These are phyloP conservation scores for Mustela nigripes DNA, from an alignment of 2,113 vertebrate genomes.

Conservation along the genomic window DNA sequence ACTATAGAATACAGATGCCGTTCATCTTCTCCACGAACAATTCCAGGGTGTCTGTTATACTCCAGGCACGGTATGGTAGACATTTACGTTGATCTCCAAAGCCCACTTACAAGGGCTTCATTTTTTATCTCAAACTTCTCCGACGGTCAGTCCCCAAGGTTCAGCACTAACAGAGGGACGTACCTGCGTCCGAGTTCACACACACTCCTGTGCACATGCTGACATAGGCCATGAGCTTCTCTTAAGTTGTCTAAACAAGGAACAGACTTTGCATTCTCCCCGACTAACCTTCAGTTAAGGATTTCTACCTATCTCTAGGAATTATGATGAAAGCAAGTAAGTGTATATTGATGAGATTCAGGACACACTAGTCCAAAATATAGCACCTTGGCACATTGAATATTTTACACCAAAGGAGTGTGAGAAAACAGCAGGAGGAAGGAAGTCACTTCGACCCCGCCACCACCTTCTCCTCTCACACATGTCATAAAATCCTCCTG, in stretches of 20 bases:
- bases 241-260: not conserved
- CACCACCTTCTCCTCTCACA: not conserved
- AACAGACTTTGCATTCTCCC: not conserved
- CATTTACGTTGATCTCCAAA: not conserved
- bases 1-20: not conserved
- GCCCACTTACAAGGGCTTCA: not conserved
- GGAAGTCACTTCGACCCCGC: not conserved
- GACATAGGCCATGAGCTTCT: not conserved
- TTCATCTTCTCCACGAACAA: not conserved
- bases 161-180: not conserved
- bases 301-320: not conserved
- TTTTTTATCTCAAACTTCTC: slow-evolving; percentile 32
- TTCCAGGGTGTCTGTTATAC: not conserved
- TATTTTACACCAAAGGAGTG: not conserved
- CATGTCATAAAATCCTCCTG: not conserved
- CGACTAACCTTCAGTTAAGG: not conserved
- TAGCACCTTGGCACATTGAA: not conserved
- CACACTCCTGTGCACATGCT: not conserved
- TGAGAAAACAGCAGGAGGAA: not conserved
- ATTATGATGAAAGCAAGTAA: not conserved
- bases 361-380: not conserved
- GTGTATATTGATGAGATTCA: not conserved
- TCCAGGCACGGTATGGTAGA: not conserved
- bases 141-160: not conserved
- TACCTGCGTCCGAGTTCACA: too few species aligned